Percentiles rank a stretch among this genome's conserved stretches.
These are phyloP conservation scores for Metalampra italica DNA, from an alignment of 2,888 invertebrate species.

Conservation along the genomic window DNA sequence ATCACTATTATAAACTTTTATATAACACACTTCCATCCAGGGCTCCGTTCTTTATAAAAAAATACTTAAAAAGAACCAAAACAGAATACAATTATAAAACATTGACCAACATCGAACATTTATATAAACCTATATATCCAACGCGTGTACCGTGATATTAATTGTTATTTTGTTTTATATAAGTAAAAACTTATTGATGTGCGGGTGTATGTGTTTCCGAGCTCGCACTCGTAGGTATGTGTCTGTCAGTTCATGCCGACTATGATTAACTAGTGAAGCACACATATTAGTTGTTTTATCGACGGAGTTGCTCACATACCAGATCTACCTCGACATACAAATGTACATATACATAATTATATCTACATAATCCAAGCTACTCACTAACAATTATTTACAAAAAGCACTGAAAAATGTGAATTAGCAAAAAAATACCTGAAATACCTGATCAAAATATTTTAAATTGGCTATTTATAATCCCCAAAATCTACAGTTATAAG, in stretches of 20 bases:
- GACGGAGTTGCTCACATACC: constrained; percentile 75
- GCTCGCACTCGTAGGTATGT: constrained; percentile 49
- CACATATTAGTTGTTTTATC: constrained; percentile 46
- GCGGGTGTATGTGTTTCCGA: constrained; percentile 41
- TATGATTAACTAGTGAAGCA: constrained; percentile 63
- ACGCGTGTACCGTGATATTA: constrained; percentile 18
- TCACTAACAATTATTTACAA: constrained; percentile 42
- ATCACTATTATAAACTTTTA: constrained; percentile 42
- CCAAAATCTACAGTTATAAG: not conserved
- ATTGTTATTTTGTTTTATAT: constrained; percentile 17
- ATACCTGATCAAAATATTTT: not conserved
- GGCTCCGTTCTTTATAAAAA: constrained; percentile 60
- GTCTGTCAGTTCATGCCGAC: constrained; percentile 19
- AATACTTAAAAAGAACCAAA: constrained; percentile 32
- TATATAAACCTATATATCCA: constrained; percentile 18
- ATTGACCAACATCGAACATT: constrained; percentile 50
- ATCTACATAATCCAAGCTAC: constrained; percentile 28
- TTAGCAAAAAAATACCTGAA: constrained; percentile 13
- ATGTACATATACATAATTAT: constrained; percentile 22
- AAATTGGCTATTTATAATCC: constrained; percentile 1
- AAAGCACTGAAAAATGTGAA: constrained; percentile 33
- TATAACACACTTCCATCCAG: constrained; percentile 53
- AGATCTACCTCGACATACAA: constrained; percentile 33
- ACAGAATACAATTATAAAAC: constrained; percentile 45
- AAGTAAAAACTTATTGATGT: constrained; percentile 27